phyloP scores from a whole-genome alignment of 2,888 invertebrate genomes.

The Drosophila limbata region DNA sequence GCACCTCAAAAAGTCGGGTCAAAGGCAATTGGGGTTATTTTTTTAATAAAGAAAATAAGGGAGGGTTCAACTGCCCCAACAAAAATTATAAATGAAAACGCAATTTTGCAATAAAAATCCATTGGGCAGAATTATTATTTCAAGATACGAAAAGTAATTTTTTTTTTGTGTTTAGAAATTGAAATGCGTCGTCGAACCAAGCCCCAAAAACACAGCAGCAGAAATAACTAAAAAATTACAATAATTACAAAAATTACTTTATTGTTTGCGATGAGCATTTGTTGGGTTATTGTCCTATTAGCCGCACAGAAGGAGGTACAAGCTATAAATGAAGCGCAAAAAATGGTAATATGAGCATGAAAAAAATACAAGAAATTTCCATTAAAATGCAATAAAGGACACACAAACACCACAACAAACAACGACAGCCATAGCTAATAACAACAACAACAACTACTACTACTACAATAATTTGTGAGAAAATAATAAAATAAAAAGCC shows the following conservation, averaged over 20 bases:
- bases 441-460: constrained; percentile 12
- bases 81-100: constrained; percentile 67
- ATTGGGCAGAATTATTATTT: constrained; percentile 53
- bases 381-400: constrained; percentile 77
- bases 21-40: constrained; percentile 39
- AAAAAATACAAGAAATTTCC: constrained; percentile 59
- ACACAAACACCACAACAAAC: constrained; percentile 8
- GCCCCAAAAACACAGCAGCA: constrained; percentile 40
- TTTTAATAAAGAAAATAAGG: background rate
- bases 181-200: constrained; percentile 22
- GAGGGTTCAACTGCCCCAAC: constrained; percentile 10
- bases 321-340: constrained; percentile 35
- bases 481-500: constrained; percentile 74
- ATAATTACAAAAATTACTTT: constrained; percentile 65
- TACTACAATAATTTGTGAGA: constrained; percentile 61
- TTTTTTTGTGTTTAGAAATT: constrained; percentile 3
- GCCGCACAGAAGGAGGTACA: constrained; percentile 59
- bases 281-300: constrained; percentile 55
- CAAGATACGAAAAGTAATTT: constrained; percentile 5
- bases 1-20: constrained; percentile 28
- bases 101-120: constrained; percentile 76
- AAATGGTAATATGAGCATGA: constrained; percentile 26
- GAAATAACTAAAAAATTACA: constrained; percentile 25
- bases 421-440: background rate
- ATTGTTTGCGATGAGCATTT: constrained; percentile 51